A percentile compares a stretch with the other conserved stretches of the same genome.
Conservation (phyloP, 1,140 invertebrate genomes). For the Ruditapes philippinarum region DNA sequence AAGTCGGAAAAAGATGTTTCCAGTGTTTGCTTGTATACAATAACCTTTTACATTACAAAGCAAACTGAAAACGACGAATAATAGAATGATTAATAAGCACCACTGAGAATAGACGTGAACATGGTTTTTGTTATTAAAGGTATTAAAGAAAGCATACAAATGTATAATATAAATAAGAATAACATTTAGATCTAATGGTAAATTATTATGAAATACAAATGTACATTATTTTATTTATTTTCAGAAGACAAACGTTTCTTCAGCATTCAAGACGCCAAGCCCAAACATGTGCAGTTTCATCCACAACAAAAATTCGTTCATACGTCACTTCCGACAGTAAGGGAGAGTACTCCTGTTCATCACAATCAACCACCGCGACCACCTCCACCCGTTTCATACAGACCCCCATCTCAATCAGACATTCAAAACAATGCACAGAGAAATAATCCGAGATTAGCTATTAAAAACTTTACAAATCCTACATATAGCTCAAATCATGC, state of each 20-base stretch:
- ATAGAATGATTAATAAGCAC: no score
- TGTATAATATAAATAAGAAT: no score
- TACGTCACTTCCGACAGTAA: slow-evolving; percentile 1
- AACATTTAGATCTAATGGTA: no score
- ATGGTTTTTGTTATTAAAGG: no score
- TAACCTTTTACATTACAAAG: no score
- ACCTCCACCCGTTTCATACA: neutral
- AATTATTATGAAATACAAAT: no score
- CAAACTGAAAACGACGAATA: no score
- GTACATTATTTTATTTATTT: neutral
- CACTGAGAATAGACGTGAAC: no score
- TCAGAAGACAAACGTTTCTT: slow-evolving; percentile 34
- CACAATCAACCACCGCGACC: neutral
- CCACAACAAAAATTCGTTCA: neutral
- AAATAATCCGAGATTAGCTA: slow-evolving; percentile 19
- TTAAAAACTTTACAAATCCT: slow-evolving; percentile 49
- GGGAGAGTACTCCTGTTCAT: slow-evolving; percentile 10
- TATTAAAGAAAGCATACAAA: no score
- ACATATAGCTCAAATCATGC: slow-evolving; percentile 1
- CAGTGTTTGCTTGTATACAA: no score
- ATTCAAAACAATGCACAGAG: neutral
- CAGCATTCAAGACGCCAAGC: slow-evolving; percentile 1
- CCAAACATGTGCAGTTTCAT: slow-evolving; percentile 25
- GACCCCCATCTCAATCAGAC: neutral
- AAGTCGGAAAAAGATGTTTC: no score